phyloP scores from a whole-genome alignment of 2,797 vertebrate species.

The Neomorphus geoffroyi region DNA sequence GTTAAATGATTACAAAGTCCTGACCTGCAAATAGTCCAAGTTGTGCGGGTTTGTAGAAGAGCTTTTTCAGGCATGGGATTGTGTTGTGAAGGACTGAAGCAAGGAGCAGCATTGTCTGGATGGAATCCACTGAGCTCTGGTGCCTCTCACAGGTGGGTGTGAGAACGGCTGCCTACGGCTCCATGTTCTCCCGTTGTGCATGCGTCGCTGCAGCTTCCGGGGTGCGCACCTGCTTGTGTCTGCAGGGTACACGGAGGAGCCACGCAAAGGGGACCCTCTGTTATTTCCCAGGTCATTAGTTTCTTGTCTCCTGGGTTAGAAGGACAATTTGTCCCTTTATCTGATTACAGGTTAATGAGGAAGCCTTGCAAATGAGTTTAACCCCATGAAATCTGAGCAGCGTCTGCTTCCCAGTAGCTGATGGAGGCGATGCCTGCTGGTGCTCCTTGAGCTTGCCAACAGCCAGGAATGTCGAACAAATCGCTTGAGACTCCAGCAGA shows the following conservation, averaged over 20 bases:
- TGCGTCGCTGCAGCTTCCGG: fast-evolving
- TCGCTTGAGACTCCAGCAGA: not conserved
- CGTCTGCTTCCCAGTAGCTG: not conserved
- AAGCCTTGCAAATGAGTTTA: not conserved
- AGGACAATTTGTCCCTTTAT: not conserved
- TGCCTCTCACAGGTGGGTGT: not conserved
- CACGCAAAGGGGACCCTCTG: fast-evolving
- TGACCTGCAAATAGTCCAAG: not conserved
- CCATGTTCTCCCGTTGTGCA: fast-evolving
- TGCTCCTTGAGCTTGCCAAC: not conserved
- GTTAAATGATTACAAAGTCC: not conserved
- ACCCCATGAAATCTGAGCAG: not conserved
- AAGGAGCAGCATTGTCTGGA: not conserved
- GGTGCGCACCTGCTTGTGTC: fast-evolving
- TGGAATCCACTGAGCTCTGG: fast-evolving
- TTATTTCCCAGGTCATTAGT: not conserved
- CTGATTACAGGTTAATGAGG: not conserved
- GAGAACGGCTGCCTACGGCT: not conserved
- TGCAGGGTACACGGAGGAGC: fast-evolving
- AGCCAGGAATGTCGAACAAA: fast-evolving
- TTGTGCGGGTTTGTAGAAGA: not conserved
- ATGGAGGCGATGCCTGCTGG: not conserved
- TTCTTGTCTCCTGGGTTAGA: not conserved
- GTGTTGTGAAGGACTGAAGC: not conserved
- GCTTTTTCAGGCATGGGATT: not conserved